Evolutionary conservation across 1,140 invertebrate genomes (phyloP).

Genomic region (Ptiloglossa arizonensis): DNA sequence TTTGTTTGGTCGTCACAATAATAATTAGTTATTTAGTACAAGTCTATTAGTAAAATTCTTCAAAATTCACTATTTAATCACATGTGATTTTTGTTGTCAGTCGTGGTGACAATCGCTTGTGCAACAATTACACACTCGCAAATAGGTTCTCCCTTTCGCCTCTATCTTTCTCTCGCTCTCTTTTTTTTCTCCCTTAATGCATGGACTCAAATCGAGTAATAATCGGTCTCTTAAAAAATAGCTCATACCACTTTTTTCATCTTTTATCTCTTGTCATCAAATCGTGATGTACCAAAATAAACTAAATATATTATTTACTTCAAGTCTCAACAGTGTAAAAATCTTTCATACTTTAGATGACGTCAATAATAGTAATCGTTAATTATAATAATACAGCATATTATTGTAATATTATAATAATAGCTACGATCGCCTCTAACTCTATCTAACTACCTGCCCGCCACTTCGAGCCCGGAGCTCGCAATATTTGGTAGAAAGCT

Average conservation of each 20-base stretch:
- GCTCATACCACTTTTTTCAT: slow-evolving; percentile 73
- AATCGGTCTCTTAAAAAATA: slow-evolving; percentile 80
- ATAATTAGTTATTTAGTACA: slow-evolving; percentile 77
- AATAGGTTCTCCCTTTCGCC: slow-evolving; percentile 64
- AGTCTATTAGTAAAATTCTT: slow-evolving; percentile 79
- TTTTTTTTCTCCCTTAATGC: slow-evolving; percentile 54
- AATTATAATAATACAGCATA: slow-evolving; percentile 80
- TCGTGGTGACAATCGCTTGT: slow-evolving; percentile 77
- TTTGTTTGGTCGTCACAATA: slow-evolving; percentile 78
- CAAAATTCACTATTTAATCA: slow-evolving; percentile 80
- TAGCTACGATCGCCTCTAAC: slow-evolving; percentile 77
- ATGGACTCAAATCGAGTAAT: slow-evolving; percentile 77
- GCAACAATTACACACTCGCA: slow-evolving; percentile 72
- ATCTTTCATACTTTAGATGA: slow-evolving; percentile 81
- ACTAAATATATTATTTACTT: slow-evolving; percentile 82
- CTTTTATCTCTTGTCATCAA: slow-evolving; percentile 76
- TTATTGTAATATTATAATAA: slow-evolving; percentile 81
- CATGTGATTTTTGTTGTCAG: slow-evolving; percentile 79
- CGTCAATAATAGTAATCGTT: slow-evolving; percentile 80
- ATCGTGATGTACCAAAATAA: slow-evolving; percentile 82
- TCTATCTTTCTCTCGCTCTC: slow-evolving; percentile 40
- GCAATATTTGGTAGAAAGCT: slow-evolving; percentile 80
- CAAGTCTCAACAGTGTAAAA: slow-evolving; percentile 82
- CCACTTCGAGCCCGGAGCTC: slow-evolving; percentile 65
- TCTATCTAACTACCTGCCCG: slow-evolving; percentile 76